A percentile compares a stretch with the other conserved stretches of the same genome.
Evolutionary conservation across 2,113 vertebrate species (phyloP).

Genomic region (Oophaga pumilio): DNA sequence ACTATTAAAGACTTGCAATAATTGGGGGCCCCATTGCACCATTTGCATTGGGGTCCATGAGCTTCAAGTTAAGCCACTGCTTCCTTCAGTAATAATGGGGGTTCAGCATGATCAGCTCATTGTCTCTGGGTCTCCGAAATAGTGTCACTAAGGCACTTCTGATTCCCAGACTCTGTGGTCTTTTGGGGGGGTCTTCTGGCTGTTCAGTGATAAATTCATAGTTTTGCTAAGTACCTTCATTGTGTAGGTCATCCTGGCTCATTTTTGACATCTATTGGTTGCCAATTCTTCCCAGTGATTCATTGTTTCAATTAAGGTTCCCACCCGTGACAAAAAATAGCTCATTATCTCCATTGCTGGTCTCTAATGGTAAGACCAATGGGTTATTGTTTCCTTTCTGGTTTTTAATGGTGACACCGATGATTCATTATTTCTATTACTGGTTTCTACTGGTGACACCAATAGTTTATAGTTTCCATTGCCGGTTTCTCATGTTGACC

Average conservation of each 20-base stretch:
- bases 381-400: not conserved
- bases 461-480: not conserved
- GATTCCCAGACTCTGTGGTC: not conserved
- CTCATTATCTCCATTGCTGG: not conserved
- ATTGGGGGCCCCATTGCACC: no score
- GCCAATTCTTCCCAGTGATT: not conserved
- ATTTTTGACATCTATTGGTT: not conserved
- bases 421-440: not conserved
- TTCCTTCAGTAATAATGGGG: no score
- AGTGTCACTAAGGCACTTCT: not conserved
- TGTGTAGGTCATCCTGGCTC: no score
- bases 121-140: not conserved
- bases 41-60: no score
- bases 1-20: no score
- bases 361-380: not conserved
- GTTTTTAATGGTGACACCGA: not conserved
- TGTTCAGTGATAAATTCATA: not conserved
- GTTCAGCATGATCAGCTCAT: no score
- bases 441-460: not conserved
- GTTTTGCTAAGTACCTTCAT: not conserved
- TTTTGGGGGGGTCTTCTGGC: not conserved
- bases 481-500: not conserved
- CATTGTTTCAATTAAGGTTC: not conserved
- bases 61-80: no score
- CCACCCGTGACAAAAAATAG: no score